These are phyloP conservation scores for Isichthys henryi DNA, from an alignment of 2,113 vertebrate species.

Conservation along the genomic window DNA sequence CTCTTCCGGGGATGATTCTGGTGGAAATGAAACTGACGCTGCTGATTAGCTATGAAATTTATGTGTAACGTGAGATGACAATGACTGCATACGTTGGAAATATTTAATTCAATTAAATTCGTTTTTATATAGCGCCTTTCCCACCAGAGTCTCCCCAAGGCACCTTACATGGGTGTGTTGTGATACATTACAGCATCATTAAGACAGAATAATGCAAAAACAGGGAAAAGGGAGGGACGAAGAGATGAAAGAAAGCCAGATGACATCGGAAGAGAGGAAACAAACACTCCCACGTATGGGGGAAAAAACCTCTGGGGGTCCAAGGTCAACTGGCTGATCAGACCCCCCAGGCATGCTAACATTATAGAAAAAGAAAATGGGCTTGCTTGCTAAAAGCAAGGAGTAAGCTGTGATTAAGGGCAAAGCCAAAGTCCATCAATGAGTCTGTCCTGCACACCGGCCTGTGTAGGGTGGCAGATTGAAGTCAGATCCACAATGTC, in stretches of 20 bases:
- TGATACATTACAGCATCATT: not conserved
- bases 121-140: not conserved
- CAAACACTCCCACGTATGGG: not conserved
- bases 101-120: not conserved
- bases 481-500: not conserved
- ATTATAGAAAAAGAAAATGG: not conserved
- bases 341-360: not conserved
- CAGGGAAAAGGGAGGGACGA: not conserved
- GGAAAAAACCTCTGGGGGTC: not conserved
- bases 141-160: not conserved
- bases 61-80: not conserved
- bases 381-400: not conserved
- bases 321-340: not conserved
- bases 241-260: not conserved
- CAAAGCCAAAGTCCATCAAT: not conserved
- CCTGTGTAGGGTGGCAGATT: not conserved
- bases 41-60: not conserved
- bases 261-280: not conserved
- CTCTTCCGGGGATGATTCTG: not conserved
- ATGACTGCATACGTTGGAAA: not conserved
- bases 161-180: not conserved
- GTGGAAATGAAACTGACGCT: not conserved
- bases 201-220: not conserved
- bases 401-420: not conserved
- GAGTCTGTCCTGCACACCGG: not conserved